These are phyloP conservation scores for Alectoris magna DNA, from an alignment of 2,797 vertebrate species.

Conservation along the genomic window DNA sequence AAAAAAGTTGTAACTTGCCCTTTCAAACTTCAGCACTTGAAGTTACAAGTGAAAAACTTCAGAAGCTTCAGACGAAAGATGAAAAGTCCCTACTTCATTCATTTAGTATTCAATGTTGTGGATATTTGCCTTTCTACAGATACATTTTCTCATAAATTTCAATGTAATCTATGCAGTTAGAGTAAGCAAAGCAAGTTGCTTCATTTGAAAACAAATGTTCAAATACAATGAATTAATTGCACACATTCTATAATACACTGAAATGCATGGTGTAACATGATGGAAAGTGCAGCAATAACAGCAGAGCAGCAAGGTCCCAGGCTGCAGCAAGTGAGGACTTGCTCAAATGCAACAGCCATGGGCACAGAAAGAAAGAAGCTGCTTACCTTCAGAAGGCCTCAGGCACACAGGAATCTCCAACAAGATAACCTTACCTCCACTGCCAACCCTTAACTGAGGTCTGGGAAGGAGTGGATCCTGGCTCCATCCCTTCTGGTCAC, in stretches of 20 bases:
- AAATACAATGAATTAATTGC: not conserved
- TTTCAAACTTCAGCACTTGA: conserved; percentile 1
- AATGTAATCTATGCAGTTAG: not conserved
- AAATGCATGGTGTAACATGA: not conserved
- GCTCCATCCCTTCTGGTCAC: too few species aligned
- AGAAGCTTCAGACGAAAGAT: not conserved
- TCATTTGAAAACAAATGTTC: not conserved
- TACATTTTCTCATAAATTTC: not conserved
- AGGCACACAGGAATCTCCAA: too few species aligned
- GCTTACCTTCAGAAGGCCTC: too few species aligned
- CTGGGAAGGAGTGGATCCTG: too few species aligned
- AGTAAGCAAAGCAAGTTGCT: not conserved
- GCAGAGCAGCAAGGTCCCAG: too few species aligned
- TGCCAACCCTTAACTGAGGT: too few species aligned
- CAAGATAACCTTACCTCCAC: too few species aligned
- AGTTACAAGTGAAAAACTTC: conserved; percentile 25
- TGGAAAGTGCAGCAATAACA: too few species aligned
- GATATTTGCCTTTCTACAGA: not conserved
- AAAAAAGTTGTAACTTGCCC: not conserved
- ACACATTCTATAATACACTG: not conserved
- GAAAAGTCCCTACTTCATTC: not conserved
- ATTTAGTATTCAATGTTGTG: not conserved
- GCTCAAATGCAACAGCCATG: too few species aligned
- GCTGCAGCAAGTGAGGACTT: too few species aligned
- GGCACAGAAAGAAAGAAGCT: too few species aligned